Conservation (phyloP, 2,888 invertebrate species). For the Therioaphis trifolii region DNA sequence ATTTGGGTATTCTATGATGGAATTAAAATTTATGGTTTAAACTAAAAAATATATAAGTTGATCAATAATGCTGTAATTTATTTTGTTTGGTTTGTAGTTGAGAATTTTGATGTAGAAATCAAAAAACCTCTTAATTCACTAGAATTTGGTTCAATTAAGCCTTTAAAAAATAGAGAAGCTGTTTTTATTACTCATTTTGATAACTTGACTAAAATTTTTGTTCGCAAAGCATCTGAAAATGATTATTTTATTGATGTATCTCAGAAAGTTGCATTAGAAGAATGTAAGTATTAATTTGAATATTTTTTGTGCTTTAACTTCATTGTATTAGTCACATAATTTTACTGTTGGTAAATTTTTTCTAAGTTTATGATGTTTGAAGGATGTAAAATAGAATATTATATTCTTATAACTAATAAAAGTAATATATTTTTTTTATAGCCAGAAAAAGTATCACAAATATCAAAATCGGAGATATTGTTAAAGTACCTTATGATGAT, state of each 20-base stretch:
- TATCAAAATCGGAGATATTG: conserved; percentile 31
- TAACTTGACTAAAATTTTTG: conserved; percentile 27
- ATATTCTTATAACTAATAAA: too few relatives aligned
- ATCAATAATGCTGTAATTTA: neutral
- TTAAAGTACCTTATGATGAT: neutral
- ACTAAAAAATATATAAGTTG: too few relatives aligned
- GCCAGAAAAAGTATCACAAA: neutral
- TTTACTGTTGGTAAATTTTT: too few relatives aligned
- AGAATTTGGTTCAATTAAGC: neutral
- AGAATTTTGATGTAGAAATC: neutral
- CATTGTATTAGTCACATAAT: too few relatives aligned
- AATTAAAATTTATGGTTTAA: too few relatives aligned
- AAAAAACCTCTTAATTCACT: neutral
- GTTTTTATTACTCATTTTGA: conserved; percentile 17
- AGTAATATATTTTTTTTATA: neutral
- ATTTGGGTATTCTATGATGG: too few relatives aligned
- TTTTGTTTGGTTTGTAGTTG: conserved; percentile 12
- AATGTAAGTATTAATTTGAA: conserved; percentile 9
- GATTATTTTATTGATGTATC: neutral
- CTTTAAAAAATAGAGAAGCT: conserved; percentile 19
- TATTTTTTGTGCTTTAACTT: neutral
- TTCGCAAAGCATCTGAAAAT: conserved; percentile 15
- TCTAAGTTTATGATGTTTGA: too few relatives aligned
- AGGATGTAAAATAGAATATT: too few relatives aligned
- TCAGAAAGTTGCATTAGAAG: neutral